Base-by-base conservation (phyloP, 1,140 invertebrate genomes). In the Danaus melanippus region DNA sequence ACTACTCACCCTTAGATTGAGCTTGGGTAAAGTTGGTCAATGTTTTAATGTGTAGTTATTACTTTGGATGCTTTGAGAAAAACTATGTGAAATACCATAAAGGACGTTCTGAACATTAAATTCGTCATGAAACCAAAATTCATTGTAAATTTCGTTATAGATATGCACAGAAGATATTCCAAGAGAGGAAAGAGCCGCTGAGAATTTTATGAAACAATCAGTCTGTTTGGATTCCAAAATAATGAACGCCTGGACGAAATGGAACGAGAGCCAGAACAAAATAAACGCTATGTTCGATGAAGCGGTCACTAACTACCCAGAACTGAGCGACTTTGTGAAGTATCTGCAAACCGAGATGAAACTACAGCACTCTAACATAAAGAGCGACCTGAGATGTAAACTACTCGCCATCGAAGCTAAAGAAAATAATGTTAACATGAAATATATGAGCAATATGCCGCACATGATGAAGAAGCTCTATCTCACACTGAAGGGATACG, bases 391-490 rank as follows among this genome's bases (percentile, higher is more conserved):
- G 6, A 60, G 69, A 56, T 67, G 71, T 32, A 86, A 80, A 56
- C 50, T 79, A 2, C 46, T 77, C 0, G 58, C 56, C 9, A 81
- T 84, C 44, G 64, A 76, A 39, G 72, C 78, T 40, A 69, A 80
- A 9, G 84, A 88, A 53, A 79, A 85, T 0, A 76, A 71, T 10
- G 70, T 74, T 0, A 76, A 78, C 39, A 77, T 76, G 0, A 73
- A 79, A 21, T 87, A 84, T 45, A 76, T 81, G 65, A 79, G 72
- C 45, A 78, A 84, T 12, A 82, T 85, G 72, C 74, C 79, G 0
- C 73, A 43, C 46, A 80, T 88, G 83, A 60, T 87, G 0, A 86
- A 80, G 47, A 87, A 85, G 49, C 55, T 87, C 3, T 87, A 81
- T 51, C 55, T 88, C 1, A 86, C 72, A 0, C 53, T 88, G 0